phyloP scores from a whole-genome alignment of 2,888 invertebrate species.

The Cosmorhoe ocellata region DNA sequence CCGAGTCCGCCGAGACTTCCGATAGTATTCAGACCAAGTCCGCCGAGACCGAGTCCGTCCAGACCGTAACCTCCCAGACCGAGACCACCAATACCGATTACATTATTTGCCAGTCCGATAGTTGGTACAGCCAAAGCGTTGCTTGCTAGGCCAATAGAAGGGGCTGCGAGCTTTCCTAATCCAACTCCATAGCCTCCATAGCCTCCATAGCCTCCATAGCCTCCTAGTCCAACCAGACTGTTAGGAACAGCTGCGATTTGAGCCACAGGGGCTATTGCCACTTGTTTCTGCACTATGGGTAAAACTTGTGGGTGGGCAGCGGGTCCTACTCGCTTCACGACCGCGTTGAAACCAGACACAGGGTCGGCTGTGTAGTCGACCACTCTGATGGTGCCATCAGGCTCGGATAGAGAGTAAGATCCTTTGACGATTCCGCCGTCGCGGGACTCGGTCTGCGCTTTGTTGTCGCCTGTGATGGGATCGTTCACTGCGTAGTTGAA shows the following conservation, averaged over 20 bases:
- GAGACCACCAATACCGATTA: constrained; percentile 24
- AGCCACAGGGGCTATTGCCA: constrained; percentile 33
- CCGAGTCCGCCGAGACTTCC: constrained; percentile 16
- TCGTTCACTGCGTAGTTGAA: constrained; percentile 78
- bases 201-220: constrained; percentile 31
- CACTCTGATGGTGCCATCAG: constrained; percentile 71
- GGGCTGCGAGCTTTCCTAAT: constrained; percentile 17
- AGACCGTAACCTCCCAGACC: constrained; percentile 28
- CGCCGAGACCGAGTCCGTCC: constrained; percentile 26
- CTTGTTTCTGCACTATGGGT: constrained; percentile 26
- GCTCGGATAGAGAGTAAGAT: constrained; percentile 71
- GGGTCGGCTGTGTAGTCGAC: constrained; percentile 73
- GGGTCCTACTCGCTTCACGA: constrained; percentile 68
- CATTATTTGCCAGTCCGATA: neutral
- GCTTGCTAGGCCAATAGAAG: neutral
- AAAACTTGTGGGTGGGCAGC: constrained; percentile 58
- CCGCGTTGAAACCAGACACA: constrained; percentile 71
- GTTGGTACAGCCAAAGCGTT: neutral
- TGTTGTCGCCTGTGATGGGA: constrained; percentile 73
- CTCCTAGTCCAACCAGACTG: constrained; percentile 29
- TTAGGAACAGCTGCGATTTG: neutral
- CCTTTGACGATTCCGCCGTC: constrained; percentile 73
- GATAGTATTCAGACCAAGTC: constrained; percentile 11
- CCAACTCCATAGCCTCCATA: constrained; percentile 32
- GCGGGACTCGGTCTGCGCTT: constrained; percentile 69